Conservation (phyloP, 2,888 invertebrate species). For the Teleogryllus oceanicus region DNA sequence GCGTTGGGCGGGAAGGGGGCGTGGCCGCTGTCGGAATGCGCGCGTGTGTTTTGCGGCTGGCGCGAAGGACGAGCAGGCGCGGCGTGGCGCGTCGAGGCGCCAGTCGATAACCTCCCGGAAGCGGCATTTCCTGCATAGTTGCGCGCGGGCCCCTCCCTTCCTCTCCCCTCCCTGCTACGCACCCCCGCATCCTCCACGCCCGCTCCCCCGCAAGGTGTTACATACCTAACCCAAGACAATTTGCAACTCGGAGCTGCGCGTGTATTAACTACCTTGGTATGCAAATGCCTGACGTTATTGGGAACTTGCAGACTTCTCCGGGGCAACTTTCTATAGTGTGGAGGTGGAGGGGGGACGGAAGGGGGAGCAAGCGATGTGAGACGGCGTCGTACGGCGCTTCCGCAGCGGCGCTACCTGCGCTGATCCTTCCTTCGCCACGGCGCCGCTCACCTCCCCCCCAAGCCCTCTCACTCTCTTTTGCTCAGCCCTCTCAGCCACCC, state of each 20-base stretch:
- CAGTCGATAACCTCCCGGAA: background rate
- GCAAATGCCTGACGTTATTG: slow-evolving; percentile 18
- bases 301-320: slow-evolving; percentile 11
- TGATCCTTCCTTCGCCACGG: background rate
- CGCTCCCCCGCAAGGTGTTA: background rate
- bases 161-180: too few relatives aligned
- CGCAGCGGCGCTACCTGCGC: background rate
- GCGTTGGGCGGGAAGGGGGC: background rate
- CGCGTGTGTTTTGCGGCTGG: too few relatives aligned
- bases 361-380: background rate
- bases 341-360: background rate
- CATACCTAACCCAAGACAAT: slow-evolving; percentile 18
- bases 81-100: background rate
- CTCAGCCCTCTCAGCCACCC: too few relatives aligned
- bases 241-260: background rate
- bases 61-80: too few relatives aligned
- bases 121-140: background rate
- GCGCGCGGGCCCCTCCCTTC: background rate
- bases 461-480: too few relatives aligned
- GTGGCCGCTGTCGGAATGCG: too few relatives aligned
- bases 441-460: background rate
- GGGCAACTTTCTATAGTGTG: background rate
- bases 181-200: background rate
- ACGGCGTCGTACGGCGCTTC: background rate
- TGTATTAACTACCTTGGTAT: slow-evolving; percentile 18